These are phyloP conservation scores for Manis crassicaudata DNA, from an alignment of 2,797 vertebrate species.

Conservation along the genomic window DNA sequence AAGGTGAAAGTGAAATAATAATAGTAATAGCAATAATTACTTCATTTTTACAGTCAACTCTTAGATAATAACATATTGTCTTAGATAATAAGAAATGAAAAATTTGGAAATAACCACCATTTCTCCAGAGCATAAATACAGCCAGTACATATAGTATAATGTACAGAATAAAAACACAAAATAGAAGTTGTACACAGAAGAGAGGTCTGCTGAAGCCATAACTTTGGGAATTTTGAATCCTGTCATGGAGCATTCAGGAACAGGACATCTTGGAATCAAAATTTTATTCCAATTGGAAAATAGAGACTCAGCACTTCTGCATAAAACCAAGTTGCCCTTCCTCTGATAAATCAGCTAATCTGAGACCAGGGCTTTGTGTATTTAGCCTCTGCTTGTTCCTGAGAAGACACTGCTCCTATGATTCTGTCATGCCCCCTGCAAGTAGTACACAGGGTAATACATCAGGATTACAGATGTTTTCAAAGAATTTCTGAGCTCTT, in stretches of 20 bases:
- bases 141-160: background rate
- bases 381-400: background rate
- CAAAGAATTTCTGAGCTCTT: background rate
- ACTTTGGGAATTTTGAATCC: constrained; percentile 20
- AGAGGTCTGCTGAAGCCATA: background rate
- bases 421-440: background rate
- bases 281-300: constrained; percentile 37
- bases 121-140: background rate
- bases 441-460: background rate
- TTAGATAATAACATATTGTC: background rate
- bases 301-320: background rate
- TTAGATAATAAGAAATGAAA: background rate
- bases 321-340: background rate
- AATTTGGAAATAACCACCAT: constrained; percentile 5
- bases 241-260: background rate
- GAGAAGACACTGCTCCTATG: background rate
- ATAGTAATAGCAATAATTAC: background rate
- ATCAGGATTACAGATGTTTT: background rate
- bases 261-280: background rate
- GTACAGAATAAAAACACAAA: constrained; percentile 28
- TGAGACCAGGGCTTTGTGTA: background rate
- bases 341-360: background rate
- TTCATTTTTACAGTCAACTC: background rate
- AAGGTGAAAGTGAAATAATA: background rate
- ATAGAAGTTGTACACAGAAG: background rate